Evolutionary conservation across 2,888 invertebrate species (phyloP).

Genomic region (Plagodis pulveraria): DNA sequence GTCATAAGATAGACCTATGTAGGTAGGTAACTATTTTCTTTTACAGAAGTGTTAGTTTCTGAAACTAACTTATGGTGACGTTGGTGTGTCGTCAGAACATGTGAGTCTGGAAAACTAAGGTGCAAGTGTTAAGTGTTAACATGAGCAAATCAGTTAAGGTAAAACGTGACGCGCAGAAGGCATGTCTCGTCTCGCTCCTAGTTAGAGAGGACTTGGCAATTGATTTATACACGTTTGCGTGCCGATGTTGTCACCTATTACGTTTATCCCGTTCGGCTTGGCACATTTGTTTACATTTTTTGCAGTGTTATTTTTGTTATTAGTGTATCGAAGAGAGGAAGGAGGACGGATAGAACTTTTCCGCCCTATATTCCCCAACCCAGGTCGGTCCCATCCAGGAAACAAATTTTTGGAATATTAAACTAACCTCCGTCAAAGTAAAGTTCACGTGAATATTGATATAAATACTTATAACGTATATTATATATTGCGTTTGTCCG

Average conservation of each 20-base stretch:
- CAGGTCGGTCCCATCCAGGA: too few relatives aligned
- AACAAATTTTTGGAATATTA: too few relatives aligned
- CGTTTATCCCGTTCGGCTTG: constrained; percentile 6
- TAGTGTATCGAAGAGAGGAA: too few relatives aligned
- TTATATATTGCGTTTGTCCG: too few relatives aligned
- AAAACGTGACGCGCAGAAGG: constrained; percentile 5
- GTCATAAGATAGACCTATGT: too few relatives aligned
- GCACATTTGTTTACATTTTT: constrained; percentile 15
- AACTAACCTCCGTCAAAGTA: too few relatives aligned
- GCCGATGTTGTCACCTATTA: constrained; percentile 8
- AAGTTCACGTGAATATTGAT: too few relatives aligned
- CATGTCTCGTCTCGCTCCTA: neutral
- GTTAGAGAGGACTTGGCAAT: constrained; percentile 13
- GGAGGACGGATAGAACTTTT: too few relatives aligned
- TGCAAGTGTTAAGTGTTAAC: neutral
- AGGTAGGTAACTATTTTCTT: too few relatives aligned
- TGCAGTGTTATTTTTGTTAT: neutral
- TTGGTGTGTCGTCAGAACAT: neutral
- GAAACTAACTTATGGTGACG: neutral
- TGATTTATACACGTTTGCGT: constrained; percentile 16
- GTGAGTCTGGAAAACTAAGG: neutral
- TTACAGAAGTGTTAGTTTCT: neutral
- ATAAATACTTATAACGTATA: too few relatives aligned
- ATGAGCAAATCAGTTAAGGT: constrained; percentile 1
- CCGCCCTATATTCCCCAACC: too few relatives aligned